Percentiles rank a stretch among this genome's conserved stretches.
Conservation (phyloP, 2,113 vertebrate species). For the Ophiodon elongatus region DNA sequence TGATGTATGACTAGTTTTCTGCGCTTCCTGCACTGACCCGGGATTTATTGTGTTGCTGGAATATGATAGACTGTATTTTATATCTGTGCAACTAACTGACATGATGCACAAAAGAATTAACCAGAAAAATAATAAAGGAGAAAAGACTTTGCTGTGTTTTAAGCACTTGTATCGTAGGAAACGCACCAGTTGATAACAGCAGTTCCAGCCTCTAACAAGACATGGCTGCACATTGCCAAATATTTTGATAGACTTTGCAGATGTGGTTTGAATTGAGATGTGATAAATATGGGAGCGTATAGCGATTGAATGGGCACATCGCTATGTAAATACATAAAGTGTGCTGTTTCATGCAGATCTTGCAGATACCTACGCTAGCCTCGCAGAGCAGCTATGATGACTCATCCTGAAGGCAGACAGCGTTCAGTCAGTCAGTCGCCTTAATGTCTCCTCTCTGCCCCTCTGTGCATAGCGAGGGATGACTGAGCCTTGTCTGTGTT, state of each 20-base stretch:
- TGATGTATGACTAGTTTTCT: constrained; percentile 27
- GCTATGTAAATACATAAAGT: constrained; percentile 41
- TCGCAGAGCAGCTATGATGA: constrained; percentile 72
- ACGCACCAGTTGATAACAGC: neutral
- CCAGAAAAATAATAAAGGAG: neutral
- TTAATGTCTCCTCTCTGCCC: constrained; percentile 77
- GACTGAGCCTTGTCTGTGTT: constrained; percentile 78
- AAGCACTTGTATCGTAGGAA: neutral
- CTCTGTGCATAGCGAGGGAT: constrained; percentile 73
- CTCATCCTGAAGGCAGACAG: constrained; percentile 74
- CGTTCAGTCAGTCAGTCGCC: constrained; percentile 75
- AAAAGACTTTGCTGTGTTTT: constrained; percentile 26
- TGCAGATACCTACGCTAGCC: constrained; percentile 44
- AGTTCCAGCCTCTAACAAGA: neutral
- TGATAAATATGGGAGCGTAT: neutral
- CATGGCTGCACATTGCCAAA: constrained; percentile 54
- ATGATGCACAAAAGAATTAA: constrained; percentile 6
- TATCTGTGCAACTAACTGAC: constrained; percentile 13
- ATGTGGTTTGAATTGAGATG: constrained; percentile 25
- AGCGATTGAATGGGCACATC: neutral
- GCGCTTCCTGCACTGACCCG: constrained; percentile 34
- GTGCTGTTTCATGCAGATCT: constrained; percentile 35
- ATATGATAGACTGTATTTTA: constrained; percentile 31
- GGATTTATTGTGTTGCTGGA: constrained; percentile 25
- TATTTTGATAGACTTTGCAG: constrained; percentile 59